Conservation (phyloP, 2,888 invertebrate genomes). For the Torymus texanus region DNA sequence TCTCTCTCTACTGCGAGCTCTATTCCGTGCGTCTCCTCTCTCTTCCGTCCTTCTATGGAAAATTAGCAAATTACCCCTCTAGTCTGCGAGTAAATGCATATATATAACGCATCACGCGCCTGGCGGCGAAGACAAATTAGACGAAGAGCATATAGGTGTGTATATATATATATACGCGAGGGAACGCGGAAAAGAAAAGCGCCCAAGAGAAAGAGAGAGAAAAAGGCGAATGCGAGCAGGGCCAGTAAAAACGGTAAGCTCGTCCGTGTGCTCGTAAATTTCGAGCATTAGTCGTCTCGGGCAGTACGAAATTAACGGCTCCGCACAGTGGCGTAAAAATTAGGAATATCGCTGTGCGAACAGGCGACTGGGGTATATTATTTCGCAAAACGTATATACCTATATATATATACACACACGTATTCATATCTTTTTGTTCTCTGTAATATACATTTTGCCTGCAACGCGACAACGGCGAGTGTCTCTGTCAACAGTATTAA, state of each 20-base stretch:
- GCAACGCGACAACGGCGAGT: no score
- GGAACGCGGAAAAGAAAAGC: conserved; percentile 41
- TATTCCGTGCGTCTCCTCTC: no score
- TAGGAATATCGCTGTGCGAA: no score
- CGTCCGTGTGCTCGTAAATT: conserved; percentile 32
- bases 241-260: background rate
- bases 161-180: no score
- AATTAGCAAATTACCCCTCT: conserved; percentile 48
- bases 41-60: conserved; percentile 22
- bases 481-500: no score
- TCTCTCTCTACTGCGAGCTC: background rate
- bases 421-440: no score
- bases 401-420: no score
- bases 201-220: conserved; percentile 31
- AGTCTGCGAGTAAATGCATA: background rate
- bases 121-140: conserved; percentile 43
- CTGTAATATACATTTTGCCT: no score
- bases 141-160: conserved; percentile 34
- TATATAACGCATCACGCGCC: background rate
- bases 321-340: background rate
- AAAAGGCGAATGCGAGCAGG: conserved; percentile 31
- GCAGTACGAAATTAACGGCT: conserved; percentile 32
- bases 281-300: background rate
- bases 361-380: no score
- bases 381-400: no score